Evolutionary conservation across 2,113 vertebrate genomes (phyloP).

Genomic region (Pangasianodon hypophthalmus): DNA sequence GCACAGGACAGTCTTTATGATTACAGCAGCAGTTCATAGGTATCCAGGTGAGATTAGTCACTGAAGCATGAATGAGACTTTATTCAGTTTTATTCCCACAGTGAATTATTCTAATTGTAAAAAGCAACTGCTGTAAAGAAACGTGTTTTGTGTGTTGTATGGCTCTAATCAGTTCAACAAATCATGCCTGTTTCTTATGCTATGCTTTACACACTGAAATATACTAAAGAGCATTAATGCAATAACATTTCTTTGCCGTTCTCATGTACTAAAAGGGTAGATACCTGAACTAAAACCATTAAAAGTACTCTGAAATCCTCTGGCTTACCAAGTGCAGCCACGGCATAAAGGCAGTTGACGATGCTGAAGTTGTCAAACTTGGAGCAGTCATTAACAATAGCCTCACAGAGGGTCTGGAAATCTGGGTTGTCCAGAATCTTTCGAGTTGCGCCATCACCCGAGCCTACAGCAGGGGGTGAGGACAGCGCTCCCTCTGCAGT

Average conservation of each 20-base stretch:
- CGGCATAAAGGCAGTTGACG: slow-evolving; percentile 88
- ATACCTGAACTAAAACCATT: neutral
- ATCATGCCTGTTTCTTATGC: neutral
- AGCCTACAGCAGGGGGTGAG: slow-evolving; percentile 4
- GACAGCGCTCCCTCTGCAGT: slow-evolving; percentile 1
- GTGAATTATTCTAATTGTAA: neutral
- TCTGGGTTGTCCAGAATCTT: slow-evolving; percentile 81
- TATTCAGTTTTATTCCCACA: neutral
- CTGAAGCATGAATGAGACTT: neutral
- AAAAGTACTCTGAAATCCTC: neutral
- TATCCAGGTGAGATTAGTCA: neutral
- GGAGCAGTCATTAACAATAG: slow-evolving; percentile 82
- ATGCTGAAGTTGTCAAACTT: slow-evolving; percentile 93
- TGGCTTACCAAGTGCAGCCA: slow-evolving; percentile 82
- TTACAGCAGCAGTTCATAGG: too few relatives aligned
- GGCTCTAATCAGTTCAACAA: neutral
- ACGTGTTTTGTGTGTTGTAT: neutral
- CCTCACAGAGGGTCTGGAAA: slow-evolving; percentile 82
- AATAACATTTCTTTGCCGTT: neutral
- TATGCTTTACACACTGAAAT: neutral
- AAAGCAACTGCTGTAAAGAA: neutral
- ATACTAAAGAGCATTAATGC: neutral
- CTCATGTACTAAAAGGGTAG: neutral
- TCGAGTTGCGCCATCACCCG: slow-evolving; percentile 49
- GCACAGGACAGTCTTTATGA: neutral